These are phyloP conservation scores for Salminus brasiliensis DNA, from an alignment of 2,113 vertebrate genomes.

Conservation along the genomic window DNA sequence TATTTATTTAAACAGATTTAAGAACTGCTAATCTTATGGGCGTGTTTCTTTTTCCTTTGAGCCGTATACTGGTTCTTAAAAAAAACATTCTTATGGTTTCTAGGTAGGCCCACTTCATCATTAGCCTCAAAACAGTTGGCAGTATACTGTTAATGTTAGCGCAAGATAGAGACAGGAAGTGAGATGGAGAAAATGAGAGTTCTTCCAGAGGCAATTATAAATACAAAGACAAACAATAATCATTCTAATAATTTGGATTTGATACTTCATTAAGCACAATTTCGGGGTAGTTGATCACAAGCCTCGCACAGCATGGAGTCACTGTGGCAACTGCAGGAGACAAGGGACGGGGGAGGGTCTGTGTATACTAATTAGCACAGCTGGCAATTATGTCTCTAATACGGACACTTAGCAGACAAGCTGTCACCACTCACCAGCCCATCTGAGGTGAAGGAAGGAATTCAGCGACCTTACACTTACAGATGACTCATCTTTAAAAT, in stretches of 20 bases:
- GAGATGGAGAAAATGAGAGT: neutral
- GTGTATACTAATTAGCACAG: slow-evolving; percentile 65
- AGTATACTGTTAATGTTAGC: neutral
- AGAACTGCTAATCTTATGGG: too few relatives aligned
- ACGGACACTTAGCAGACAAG: slow-evolving; percentile 60
- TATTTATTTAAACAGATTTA: too few relatives aligned
- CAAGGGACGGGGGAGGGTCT: slow-evolving; percentile 18
- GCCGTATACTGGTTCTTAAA: too few relatives aligned
- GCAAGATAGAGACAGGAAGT: neutral
- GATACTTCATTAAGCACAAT: slow-evolving; percentile 73
- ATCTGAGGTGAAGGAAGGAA: neutral
- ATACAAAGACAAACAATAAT: slow-evolving; percentile 66
- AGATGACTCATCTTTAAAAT: neutral
- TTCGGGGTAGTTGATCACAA: slow-evolving; percentile 66
- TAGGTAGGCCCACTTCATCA: too few relatives aligned
- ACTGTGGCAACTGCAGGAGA: slow-evolving; percentile 51
- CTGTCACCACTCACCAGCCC: slow-evolving; percentile 36
- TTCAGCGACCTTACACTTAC: neutral
- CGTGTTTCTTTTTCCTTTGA: too few relatives aligned
- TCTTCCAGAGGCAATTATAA: slow-evolving; percentile 62
- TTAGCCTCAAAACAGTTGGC: neutral
- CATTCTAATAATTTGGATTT: slow-evolving; percentile 73
- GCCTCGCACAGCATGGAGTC: slow-evolving; percentile 46
- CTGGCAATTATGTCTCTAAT: slow-evolving; percentile 63
- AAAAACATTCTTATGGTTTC: too few relatives aligned